A percentile compares a stretch with the other conserved stretches of the same genome.
phyloP scores from a whole-genome alignment of 1,140 invertebrate genomes.

The Galleria mellonella region DNA sequence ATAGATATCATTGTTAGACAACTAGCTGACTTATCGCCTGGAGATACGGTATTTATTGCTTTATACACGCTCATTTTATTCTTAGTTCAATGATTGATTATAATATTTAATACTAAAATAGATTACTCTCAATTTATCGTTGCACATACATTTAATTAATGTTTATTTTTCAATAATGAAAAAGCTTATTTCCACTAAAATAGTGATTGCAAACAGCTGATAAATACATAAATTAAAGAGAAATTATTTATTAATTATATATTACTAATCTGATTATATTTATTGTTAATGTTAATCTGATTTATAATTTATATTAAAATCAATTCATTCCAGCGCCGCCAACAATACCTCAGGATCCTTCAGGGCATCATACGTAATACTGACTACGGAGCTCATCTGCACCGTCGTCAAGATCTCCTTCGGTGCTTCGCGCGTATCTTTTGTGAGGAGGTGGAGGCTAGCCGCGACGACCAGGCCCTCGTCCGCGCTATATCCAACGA shows the following conservation, averaged over 20 bases:
- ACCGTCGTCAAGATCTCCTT: slow-evolving; percentile 84
- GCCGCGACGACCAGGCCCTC: slow-evolving; percentile 82
- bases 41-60: slow-evolving; percentile 80
- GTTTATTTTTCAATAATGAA: too few species aligned
- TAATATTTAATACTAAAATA: too few species aligned
- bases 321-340: slow-evolving; percentile 75
- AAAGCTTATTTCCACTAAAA: too few species aligned
- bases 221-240: too few species aligned
- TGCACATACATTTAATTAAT: too few species aligned
- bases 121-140: too few species aligned
- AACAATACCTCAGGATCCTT: slow-evolving; percentile 85
- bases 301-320: not conserved
- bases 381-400: slow-evolving; percentile 83
- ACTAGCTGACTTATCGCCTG: slow-evolving; percentile 90
- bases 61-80: too few species aligned
- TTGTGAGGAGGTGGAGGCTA: slow-evolving; percentile 84
- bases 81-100: too few species aligned
- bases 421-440: slow-evolving; percentile 89
- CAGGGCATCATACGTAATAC: slow-evolving; percentile 85
- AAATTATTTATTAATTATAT: too few species aligned
- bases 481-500: slow-evolving; percentile 87
- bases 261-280: too few species aligned
- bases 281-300: too few species aligned
- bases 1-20: slow-evolving; percentile 94
- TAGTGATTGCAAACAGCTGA: too few species aligned